Evolutionary conservation across 2,113 vertebrate species (phyloP).

Genomic region (Beaufortia kweichowensis): DNA sequence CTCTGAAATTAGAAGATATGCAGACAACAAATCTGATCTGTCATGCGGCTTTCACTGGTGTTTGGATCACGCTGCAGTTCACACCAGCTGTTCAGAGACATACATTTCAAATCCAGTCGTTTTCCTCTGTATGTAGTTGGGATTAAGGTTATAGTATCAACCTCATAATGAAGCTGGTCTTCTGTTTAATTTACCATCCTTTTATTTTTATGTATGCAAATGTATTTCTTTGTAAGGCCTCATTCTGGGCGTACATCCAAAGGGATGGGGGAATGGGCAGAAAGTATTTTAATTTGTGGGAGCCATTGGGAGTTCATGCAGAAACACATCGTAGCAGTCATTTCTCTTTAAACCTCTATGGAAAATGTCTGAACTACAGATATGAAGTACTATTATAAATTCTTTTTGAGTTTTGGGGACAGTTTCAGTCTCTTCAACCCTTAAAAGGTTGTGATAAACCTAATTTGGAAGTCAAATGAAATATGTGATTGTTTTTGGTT

Average conservation of each 20-base stretch:
- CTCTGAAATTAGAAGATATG: background rate
- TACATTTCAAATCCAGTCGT: background rate
- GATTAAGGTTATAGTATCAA: constrained; percentile 14
- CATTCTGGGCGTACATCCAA: constrained; percentile 50
- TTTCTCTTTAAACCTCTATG: constrained; percentile 18
- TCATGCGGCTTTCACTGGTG: background rate
- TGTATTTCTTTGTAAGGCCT: constrained; percentile 20
- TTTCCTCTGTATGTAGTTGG: constrained; percentile 1
- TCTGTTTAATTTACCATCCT: constrained; percentile 35
- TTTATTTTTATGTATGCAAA: constrained; percentile 40
- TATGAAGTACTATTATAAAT: constrained; percentile 11
- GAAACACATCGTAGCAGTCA: constrained; percentile 35
- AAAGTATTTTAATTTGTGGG: constrained; percentile 52
- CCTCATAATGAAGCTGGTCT: constrained; percentile 12
- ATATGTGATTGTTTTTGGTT: background rate
- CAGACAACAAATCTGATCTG: background rate
- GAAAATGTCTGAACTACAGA: constrained; percentile 21
- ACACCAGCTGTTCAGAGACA: constrained; percentile 12
- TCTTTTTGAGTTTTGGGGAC: constrained; percentile 1
- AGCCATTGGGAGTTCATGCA: constrained; percentile 35
- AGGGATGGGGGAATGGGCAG: background rate
- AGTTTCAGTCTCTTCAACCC: constrained; percentile 6
- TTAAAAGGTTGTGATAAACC: background rate
- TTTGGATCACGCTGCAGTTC: background rate
- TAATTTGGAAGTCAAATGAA: too few relatives aligned